Conservation (phyloP, 2,888 invertebrate species). For the Agapostemon virescens region DNA sequence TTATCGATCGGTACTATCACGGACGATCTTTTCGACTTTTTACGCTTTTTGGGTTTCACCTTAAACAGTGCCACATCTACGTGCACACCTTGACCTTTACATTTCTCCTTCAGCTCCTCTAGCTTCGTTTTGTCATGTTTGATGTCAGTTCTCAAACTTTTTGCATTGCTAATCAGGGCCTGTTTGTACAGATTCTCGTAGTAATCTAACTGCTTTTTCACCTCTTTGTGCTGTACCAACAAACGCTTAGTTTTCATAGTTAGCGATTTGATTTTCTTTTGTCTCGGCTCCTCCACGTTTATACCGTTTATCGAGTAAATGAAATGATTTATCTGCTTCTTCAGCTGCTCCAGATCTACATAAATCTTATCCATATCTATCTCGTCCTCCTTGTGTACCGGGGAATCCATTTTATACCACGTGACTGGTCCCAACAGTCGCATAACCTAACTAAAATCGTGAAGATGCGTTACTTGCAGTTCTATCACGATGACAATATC, state of each 20-base stretch:
- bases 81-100: neutral
- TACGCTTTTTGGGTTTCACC: accelerated
- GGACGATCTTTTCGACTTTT: neutral
- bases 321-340: conserved; percentile 1
- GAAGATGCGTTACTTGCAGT: neutral
- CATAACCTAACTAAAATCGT: conserved; percentile 1
- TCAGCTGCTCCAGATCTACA: neutral
- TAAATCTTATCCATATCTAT: neutral
- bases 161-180: neutral
- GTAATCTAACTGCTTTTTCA: neutral
- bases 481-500: neutral
- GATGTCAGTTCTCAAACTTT: neutral
- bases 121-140: neutral
- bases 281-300: neutral
- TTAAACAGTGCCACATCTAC: neutral
- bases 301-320: too few relatives aligned
- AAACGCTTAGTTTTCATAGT: neutral
- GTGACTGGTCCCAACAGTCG: neutral
- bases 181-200: conserved; percentile 27
- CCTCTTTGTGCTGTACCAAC: neutral
- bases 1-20: accelerated
- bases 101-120: neutral
- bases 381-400: too few relatives aligned
- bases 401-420: neutral
- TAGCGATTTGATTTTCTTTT: conserved; percentile 1